These are phyloP conservation scores for Chanos chanos DNA, from an alignment of 2,797 vertebrate species.

Conservation along the genomic window DNA sequence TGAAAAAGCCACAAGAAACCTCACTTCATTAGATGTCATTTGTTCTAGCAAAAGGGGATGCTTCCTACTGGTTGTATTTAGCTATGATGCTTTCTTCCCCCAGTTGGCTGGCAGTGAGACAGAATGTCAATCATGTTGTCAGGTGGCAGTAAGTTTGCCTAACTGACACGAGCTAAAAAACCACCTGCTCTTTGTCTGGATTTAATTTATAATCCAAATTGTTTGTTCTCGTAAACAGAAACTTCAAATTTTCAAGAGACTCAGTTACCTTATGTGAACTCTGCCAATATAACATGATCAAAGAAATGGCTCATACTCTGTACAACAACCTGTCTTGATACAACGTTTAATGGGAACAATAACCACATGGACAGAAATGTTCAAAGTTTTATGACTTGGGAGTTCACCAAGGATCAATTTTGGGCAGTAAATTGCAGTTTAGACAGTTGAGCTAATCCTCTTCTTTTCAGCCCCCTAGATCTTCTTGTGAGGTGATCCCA, in stretches of 20 bases:
- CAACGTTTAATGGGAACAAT: too few relatives aligned
- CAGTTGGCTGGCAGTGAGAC: slow-evolving; percentile 52
- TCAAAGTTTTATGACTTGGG: not conserved
- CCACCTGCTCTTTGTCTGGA: slow-evolving; percentile 65
- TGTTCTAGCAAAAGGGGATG: slow-evolving; percentile 1
- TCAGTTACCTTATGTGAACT: slow-evolving; percentile 28
- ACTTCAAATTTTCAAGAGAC: slow-evolving; percentile 49
- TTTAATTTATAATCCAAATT: slow-evolving; percentile 58
- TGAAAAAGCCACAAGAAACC: not conserved
- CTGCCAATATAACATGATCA: slow-evolving; percentile 38
- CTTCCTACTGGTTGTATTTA: not conserved
- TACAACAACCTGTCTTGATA: too few relatives aligned
- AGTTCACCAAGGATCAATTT: slow-evolving; percentile 3
- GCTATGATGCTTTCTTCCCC: slow-evolving; percentile 23
- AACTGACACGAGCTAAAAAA: slow-evolving; percentile 66
- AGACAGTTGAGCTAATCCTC: not conserved
- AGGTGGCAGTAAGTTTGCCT: slow-evolving; percentile 65
- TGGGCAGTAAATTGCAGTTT: slow-evolving; percentile 6
- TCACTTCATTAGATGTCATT: not conserved
- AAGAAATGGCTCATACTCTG: too few relatives aligned
- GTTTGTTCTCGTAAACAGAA: slow-evolving; percentile 57
- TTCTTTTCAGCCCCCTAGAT: not conserved
- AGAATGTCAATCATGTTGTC: slow-evolving; percentile 70
- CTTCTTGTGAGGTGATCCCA: slow-evolving; percentile 12
- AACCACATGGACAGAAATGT: too few relatives aligned